These are phyloP conservation scores for Orientallactaga bullata DNA, from an alignment of 2,113 vertebrate species.

Conservation along the genomic window DNA sequence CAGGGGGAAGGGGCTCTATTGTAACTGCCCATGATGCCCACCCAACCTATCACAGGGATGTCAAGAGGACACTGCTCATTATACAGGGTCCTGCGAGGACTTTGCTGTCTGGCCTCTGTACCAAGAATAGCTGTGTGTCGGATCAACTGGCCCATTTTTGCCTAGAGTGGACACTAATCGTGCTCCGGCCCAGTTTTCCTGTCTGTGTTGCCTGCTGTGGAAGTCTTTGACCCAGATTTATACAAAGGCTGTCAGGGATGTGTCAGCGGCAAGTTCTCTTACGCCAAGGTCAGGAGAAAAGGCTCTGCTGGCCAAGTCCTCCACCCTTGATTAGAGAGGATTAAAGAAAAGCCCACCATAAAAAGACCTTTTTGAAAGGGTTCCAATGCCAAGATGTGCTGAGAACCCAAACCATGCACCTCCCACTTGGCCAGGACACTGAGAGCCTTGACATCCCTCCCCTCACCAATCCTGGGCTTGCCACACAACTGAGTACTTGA, in stretches of 20 bases:
- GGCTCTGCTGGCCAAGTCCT: too few relatives aligned
- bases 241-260: not conserved
- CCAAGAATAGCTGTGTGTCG: not conserved
- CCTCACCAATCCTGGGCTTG: too few relatives aligned
- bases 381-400: too few relatives aligned
- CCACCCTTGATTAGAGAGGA: too few relatives aligned
- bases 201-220: not conserved
- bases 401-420: too few relatives aligned
- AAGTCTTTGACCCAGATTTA: not conserved
- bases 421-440: too few relatives aligned
- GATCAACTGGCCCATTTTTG: not conserved
- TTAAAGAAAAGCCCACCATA: too few relatives aligned
- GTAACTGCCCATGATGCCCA: rapidly evolving
- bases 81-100: not conserved
- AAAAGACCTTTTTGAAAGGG: too few relatives aligned
- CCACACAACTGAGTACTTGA: not conserved
- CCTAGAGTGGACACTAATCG: not conserved
- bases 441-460: too few relatives aligned
- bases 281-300: too few relatives aligned
- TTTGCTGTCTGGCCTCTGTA: not conserved
- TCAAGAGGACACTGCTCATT: rapidly evolving
- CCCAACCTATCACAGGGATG: not conserved
- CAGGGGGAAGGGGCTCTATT: rapidly evolving
- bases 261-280: too few relatives aligned
- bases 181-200: rapidly evolving